phyloP scores from a whole-genome alignment of 2,113 vertebrate genomes.

The Poecilia latipinna region DNA sequence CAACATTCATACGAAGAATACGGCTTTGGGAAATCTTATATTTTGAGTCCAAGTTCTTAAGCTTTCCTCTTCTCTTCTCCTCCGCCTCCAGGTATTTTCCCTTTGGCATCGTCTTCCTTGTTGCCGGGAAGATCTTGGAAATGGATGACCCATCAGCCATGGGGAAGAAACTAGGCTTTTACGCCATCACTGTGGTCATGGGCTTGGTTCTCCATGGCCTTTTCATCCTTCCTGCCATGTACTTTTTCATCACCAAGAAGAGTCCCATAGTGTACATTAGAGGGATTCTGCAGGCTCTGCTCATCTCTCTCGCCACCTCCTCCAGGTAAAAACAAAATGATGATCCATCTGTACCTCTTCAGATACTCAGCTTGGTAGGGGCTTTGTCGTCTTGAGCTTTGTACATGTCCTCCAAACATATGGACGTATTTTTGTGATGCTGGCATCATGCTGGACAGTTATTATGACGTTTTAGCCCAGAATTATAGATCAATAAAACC shows the following conservation, averaged over 20 bases:
- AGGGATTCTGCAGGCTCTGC: slow-evolving; percentile 95
- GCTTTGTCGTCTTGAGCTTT: neutral
- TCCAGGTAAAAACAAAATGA: slow-evolving; percentile 85
- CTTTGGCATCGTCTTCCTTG: slow-evolving; percentile 96
- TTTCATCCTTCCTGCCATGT: slow-evolving; percentile 93
- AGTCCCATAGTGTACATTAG: slow-evolving; percentile 97
- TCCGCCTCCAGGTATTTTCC: slow-evolving; percentile 90
- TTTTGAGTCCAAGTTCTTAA: neutral
- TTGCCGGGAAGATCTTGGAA: slow-evolving; percentile 98
- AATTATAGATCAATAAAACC: neutral
- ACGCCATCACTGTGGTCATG: slow-evolving; percentile 93
- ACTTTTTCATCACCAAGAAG: slow-evolving; percentile 97
- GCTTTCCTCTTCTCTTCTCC: neutral
- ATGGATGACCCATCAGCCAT: slow-evolving; percentile 96
- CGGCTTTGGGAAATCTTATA: neutral
- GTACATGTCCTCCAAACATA: neutral
- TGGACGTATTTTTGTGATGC: neutral
- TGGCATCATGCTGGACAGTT: neutral
- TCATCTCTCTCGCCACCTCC: slow-evolving; percentile 95
- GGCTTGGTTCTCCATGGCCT: slow-evolving; percentile 93
- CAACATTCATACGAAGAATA: neutral
- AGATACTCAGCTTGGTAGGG: too few relatives aligned
- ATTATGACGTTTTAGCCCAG: neutral
- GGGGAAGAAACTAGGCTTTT: slow-evolving; percentile 95
- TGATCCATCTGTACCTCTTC: too few relatives aligned